A percentile compares a stretch with the other conserved stretches of the same genome.
Conservation (phyloP, 2,888 invertebrate species). For the Drosophila pseudotalamancana region DNA sequence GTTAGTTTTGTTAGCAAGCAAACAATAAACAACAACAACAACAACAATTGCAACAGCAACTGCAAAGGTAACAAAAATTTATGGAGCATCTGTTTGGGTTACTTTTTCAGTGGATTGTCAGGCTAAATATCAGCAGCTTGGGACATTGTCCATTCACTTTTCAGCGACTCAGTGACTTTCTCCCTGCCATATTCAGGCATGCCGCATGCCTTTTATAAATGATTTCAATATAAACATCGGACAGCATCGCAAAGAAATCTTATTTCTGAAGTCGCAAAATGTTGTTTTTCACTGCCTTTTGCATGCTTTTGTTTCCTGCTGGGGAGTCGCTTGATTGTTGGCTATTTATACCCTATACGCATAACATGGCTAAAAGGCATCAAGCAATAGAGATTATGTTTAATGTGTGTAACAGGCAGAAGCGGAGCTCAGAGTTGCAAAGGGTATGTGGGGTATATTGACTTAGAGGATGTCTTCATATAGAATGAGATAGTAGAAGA, state of each 20-base stretch:
- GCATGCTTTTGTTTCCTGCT: constrained; percentile 6
- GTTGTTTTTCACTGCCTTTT: constrained; percentile 4
- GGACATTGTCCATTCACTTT: no score
- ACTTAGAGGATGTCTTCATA: no score
- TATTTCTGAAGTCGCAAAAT: not conserved
- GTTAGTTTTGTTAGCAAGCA: constrained; percentile 36
- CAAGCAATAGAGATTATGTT: not conserved
- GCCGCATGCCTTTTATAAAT: not conserved
- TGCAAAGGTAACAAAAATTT: no score
- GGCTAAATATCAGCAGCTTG: not conserved
- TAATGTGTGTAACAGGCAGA: not conserved
- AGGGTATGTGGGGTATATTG: constrained; percentile 7
- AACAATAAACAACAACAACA: constrained; percentile 16
- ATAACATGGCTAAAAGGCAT: not conserved
- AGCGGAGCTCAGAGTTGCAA: not conserved
- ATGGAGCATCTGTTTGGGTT: no score
- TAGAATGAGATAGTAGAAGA: not conserved
- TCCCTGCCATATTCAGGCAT: not conserved
- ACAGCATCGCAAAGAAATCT: no score
- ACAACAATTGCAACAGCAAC: constrained; percentile 13
- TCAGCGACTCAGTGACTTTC: not conserved
- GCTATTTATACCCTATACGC: constrained; percentile 9
- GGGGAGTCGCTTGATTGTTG: not conserved
- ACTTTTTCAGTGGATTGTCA: not conserved
- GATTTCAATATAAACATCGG: no score